Base-by-base conservation (phyloP, 2,888 invertebrate species). In the Drosophila emarginata region DNA sequence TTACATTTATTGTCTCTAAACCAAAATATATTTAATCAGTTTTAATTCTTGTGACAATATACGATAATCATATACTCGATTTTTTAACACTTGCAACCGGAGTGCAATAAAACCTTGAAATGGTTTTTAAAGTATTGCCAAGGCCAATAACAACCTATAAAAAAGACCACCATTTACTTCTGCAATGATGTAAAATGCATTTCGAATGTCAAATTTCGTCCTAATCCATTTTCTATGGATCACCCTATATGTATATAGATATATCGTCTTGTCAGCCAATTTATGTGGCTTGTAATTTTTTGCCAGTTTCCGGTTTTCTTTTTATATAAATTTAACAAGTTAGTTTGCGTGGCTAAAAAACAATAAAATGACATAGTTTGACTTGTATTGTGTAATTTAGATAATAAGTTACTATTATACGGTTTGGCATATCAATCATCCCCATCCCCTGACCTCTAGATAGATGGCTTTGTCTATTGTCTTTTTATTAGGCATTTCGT, bases 391-490 rank as follows among this genome's bases (percentile, higher is more conserved):
- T 45, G 21, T 45, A 45, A 45, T 45, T 45, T 45, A 45, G 45
- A 21, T 45, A 45, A 45, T 45, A 45, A 45, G 45, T 45, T 15
- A 45, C 45, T 45, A 54, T 54, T 32, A 12, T 32, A 32, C 15
- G 32, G 18, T 45, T 45, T 45, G 40, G 40, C 9, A 45, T 45
- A 21, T 45, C 45, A 45, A 21, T 45, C 45, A 45, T 21, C 11
- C 45, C 45, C 45, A 12, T 7, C 21, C 45, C 12, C 15, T 18
- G 7, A 7, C 0, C 45, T 18, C 37, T 37, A 2, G 2, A 26
- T n/a, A 36, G 67, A 61, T 58, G 58, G 62, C 37, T 7, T 67
- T n/a, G n/a, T n/a, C n/a, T 58, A 28, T 5, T 53, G 58, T 52
- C 37, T 11, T 67, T 59, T 40, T 14, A 37, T 26, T 63, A 68